These are phyloP conservation scores for Rhinella marina DNA, from an alignment of 2,797 vertebrate species.

Conservation along the genomic window DNA sequence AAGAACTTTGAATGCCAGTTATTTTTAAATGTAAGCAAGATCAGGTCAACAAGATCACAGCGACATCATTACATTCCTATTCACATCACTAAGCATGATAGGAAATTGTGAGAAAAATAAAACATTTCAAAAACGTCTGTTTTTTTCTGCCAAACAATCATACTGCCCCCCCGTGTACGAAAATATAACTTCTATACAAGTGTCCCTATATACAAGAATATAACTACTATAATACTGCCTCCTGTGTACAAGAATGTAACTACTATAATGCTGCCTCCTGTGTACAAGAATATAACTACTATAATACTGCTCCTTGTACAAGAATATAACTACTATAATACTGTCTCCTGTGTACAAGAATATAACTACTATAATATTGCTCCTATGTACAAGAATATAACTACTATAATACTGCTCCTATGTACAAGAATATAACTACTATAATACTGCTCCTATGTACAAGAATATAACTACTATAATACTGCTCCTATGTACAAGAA, in stretches of 20 bases:
- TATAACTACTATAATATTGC: not conserved
- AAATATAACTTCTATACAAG: no score
- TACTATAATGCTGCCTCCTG: not conserved
- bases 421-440: not conserved
- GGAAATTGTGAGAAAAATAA: not conserved
- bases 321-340: not conserved
- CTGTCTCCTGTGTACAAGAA: not conserved
- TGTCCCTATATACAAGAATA: not conserved
- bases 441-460: not conserved
- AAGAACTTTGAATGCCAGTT: conserved; percentile 14
- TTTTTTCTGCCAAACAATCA: not conserved
- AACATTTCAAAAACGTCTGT: no score
- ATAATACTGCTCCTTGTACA: not conserved
- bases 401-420: not conserved
- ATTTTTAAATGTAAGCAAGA: conserved; percentile 5
- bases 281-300: not conserved
- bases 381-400: not conserved
- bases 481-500: not conserved
- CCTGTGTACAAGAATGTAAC: not conserved
- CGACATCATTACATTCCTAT: not conserved
- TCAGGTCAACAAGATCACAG: conserved; percentile 8
- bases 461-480: not conserved
- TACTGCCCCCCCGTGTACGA: not conserved
- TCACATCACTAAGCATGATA: not conserved
- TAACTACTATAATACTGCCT: not conserved